Evolutionary conservation across 2,888 invertebrate genomes (phyloP).

Genomic region (Catocala fraxini): DNA sequence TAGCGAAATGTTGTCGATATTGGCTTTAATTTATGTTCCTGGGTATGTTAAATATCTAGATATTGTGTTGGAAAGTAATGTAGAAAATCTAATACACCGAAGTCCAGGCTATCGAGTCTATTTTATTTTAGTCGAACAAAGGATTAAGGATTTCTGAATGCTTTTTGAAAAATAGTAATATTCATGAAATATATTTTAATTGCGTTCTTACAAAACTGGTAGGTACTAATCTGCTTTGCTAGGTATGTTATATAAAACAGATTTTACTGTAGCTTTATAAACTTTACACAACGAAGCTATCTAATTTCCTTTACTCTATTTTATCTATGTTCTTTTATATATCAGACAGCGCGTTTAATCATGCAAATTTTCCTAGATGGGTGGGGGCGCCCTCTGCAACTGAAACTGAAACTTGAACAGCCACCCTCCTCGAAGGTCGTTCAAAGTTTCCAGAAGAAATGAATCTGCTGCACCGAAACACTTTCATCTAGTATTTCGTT

Average conservation of each 20-base stretch:
- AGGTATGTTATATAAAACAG: background rate
- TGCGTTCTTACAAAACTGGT: no score
- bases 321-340: constrained; percentile 63
- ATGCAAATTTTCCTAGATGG: constrained; percentile 81
- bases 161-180: no score
- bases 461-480: constrained; percentile 79
- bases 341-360: constrained; percentile 76
- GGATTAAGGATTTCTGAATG: no score
- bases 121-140: no score
- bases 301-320: constrained; percentile 51
- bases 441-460: constrained; percentile 80
- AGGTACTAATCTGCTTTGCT: no score
- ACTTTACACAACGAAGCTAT: constrained; percentile 11
- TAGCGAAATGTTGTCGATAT: constrained; percentile 57
- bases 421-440: constrained; percentile 82
- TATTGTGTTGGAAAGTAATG: background rate
- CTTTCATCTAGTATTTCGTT: constrained; percentile 74
- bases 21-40: constrained; percentile 52
- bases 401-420: constrained; percentile 80
- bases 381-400: constrained; percentile 71
- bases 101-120: no score
- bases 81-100: background rate
- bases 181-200: no score
- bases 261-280: constrained; percentile 1
- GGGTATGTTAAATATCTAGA: background rate